A percentile compares a stretch with the other conserved stretches of the same genome.
These are phyloP conservation scores for Megastigmus dorsalis DNA, from an alignment of 2,888 invertebrate genomes.

Conservation along the genomic window DNA sequence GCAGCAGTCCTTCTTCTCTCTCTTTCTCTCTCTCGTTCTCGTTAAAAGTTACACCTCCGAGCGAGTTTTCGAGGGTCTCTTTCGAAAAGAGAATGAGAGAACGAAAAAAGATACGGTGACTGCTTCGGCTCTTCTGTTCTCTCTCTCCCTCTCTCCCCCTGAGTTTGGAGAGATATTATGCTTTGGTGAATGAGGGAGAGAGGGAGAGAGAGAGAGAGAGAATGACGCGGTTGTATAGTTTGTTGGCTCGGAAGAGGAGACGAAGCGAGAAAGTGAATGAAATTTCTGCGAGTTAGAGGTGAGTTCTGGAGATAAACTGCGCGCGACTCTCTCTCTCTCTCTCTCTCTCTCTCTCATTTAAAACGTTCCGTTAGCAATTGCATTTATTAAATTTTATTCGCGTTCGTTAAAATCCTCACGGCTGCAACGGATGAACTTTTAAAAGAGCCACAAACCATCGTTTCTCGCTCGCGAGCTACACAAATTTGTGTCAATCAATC, in stretches of 20 bases:
- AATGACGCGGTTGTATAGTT: slow-evolving; percentile 16
- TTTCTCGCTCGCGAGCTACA: too few species aligned
- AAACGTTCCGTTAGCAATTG: too few species aligned
- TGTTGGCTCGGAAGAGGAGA: not conserved
- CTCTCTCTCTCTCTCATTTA: too few species aligned
- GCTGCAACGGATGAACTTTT: too few species aligned
- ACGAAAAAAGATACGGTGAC: not conserved
- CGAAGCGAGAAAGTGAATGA: slow-evolving; percentile 15
- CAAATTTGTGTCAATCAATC: too few species aligned
- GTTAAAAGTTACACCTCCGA: slow-evolving; percentile 32
- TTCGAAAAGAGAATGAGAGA: slow-evolving; percentile 1
- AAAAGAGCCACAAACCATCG: too few species aligned
- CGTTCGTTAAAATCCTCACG: too few species aligned
- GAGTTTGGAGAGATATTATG: slow-evolving; percentile 8
- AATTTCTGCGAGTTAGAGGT: not conserved
- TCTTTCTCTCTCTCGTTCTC: too few species aligned
- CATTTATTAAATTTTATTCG: too few species aligned
- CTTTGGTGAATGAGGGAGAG: slow-evolving; percentile 2
- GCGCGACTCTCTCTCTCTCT: not conserved
- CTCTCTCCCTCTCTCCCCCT: not conserved
- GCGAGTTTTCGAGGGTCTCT: slow-evolving; percentile 33
- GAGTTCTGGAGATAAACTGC: not conserved
- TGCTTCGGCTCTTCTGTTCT: not conserved
- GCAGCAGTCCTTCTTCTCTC: too few species aligned
- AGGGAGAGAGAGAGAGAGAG: not conserved